phyloP scores from a whole-genome alignment of 2,797 vertebrate species.

The Craterocephalus amniculus region DNA sequence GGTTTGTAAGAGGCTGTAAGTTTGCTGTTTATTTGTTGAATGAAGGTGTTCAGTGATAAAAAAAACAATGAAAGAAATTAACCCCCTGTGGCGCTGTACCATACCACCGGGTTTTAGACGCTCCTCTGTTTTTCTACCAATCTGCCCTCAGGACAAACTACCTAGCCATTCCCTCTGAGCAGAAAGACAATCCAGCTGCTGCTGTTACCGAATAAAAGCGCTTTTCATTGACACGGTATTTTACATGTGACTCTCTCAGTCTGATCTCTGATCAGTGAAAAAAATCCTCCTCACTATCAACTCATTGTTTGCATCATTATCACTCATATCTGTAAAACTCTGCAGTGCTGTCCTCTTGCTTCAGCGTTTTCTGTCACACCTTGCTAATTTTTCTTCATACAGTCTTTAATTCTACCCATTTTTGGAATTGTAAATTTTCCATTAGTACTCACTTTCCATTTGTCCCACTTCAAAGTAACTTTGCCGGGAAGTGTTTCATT shows the following conservation, averaged over 20 bases:
- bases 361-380: constrained; percentile 33
- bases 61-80: background rate
- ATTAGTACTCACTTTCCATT: constrained; percentile 24
- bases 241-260: constrained; percentile 51
- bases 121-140: constrained; percentile 65
- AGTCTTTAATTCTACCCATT: constrained; percentile 45
- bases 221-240: constrained; percentile 84
- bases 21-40: constrained; percentile 41
- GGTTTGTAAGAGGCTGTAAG: constrained; percentile 29
- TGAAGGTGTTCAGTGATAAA: background rate
- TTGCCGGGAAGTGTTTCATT: background rate
- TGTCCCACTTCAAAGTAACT: background rate
- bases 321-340: constrained; percentile 32
- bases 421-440: constrained; percentile 28
- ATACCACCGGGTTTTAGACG: constrained; percentile 58
- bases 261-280: constrained; percentile 30
- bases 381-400: constrained; percentile 15
- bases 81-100: background rate
- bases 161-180: constrained; percentile 94
- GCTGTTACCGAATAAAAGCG: constrained; percentile 90
- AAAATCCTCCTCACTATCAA: constrained; percentile 32
- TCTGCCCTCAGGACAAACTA: constrained; percentile 90
- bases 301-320: constrained; percentile 47
- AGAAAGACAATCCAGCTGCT: constrained; percentile 90
- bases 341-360: constrained; percentile 38